Conservation (phyloP, 1,140 invertebrate species). For the Bemisia tabaci region DNA sequence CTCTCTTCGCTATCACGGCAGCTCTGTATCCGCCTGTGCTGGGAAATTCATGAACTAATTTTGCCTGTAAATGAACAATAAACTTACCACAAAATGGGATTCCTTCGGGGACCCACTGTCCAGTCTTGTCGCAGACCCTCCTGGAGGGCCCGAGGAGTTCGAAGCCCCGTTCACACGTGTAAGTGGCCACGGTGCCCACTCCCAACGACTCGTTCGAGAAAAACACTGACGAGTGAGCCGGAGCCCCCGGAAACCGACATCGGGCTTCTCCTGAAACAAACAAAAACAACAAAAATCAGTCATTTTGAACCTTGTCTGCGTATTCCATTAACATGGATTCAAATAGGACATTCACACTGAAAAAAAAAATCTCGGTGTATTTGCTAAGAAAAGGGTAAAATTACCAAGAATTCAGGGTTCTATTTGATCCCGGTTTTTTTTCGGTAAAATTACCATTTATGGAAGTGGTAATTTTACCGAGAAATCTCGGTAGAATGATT, state of each 20-base stretch:
- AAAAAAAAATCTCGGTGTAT: not conserved
- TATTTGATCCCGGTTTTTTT: not conserved
- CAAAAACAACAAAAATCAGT: conserved; percentile 5
- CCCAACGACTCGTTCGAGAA: conserved; percentile 55
- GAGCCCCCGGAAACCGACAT: conserved; percentile 84
- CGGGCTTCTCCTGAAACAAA: conserved; percentile 18
- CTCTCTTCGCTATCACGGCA: no score
- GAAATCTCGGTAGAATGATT: no score
- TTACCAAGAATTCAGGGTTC: not conserved
- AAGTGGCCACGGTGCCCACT: conserved; percentile 62
- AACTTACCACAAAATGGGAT: conserved; percentile 89
- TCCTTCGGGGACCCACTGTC: conserved; percentile 76
- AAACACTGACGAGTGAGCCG: conserved; percentile 66
- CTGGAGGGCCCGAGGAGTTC: conserved; percentile 74
- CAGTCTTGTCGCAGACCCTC: conserved; percentile 56
- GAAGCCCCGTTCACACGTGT: conserved; percentile 79
- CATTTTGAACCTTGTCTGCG: not conserved
- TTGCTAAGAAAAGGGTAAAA: not conserved
- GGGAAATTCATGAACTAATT: no score
- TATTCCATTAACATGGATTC: no score
- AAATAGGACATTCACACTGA: not conserved
- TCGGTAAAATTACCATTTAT: no score
- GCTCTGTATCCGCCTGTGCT: no score
- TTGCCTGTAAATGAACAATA: no score
- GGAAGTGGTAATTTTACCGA: no score